Conservation (phyloP, 2,113 vertebrate genomes). For the Eidolon helvum region DNA sequence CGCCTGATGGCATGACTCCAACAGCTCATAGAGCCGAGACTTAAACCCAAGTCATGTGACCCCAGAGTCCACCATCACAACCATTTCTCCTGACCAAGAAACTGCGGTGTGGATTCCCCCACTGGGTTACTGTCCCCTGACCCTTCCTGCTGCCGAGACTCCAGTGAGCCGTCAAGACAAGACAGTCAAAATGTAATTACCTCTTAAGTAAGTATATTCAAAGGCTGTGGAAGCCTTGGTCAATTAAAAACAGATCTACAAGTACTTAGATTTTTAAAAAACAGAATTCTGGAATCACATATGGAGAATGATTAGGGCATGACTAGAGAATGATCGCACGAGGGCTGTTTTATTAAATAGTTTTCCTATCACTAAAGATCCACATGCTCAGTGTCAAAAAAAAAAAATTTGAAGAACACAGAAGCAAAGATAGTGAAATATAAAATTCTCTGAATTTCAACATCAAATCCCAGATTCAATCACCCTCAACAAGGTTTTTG, state of each 20-base stretch:
- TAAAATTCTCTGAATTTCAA: neutral
- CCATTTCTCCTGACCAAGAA: neutral
- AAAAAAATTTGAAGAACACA: neutral
- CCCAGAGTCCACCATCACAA: rapidly evolving
- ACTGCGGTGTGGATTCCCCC: rapidly evolving
- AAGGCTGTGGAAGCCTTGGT: neutral
- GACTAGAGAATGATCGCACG: neutral
- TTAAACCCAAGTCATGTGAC: neutral
- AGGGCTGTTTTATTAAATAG: neutral
- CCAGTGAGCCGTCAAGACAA: neutral
- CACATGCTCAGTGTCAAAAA: neutral
- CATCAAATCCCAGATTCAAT: neutral
- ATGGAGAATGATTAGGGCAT: neutral
- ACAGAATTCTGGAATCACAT: neutral
- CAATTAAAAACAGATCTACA: neutral
- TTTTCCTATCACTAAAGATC: constrained; percentile 3
- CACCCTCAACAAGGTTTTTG: neutral
- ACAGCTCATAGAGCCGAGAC: neutral
- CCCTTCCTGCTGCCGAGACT: neutral
- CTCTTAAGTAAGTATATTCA: neutral
- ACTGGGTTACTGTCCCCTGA: neutral
- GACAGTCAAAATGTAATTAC: neutral
- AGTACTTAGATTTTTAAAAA: neutral
- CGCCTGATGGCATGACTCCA: neutral
- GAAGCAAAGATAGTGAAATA: neutral